Evolutionary conservation across 2,797 vertebrate genomes (phyloP), one percentile per base, ranked within the genome.

Genomic region (Premnoplex brunnescens): DNA sequence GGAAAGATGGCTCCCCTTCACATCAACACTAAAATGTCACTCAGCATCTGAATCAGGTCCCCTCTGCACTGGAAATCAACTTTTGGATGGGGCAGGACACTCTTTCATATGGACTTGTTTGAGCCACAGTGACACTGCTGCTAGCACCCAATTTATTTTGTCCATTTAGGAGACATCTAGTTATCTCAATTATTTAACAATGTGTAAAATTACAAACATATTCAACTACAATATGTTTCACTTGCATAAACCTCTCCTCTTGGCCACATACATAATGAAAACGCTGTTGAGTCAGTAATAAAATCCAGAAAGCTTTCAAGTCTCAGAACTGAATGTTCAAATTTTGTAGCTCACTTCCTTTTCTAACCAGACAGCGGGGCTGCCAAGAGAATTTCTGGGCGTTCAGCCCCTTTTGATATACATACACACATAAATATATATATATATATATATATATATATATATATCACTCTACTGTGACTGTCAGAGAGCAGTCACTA

Each of bases 261-360:
- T 98, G 94, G 97, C 97, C 97, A 96, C 96, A 97, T 98, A 82
- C 96, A 98, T 98, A 98, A 98, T 98, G 97, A 98, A 98, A 98
- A 97, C 97, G 97, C 96, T 98, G 97, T 98, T 98, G 97, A 98
- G 97, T 97, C 97, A 97, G 98, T 98, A 97, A 97, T 98, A 98
- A 98, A 97, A 97, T 95, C 97, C 96, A 97, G 97, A 97, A 93
- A 96, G 94, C 94, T 97, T 97, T 97, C 95, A 97, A 81, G 94
- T 96, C 96, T 98, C 95, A 98, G 98, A 98, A 98, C 98, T 98
- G 97, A 98, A 98, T 98, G 98, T 98, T 97, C 98, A 98, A 98
- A 96, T 97, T 97, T 95, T 96, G 96, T 97, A 97, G 97, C 97
- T 98, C 93, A 97, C 97, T 98, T 98, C 97, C 97, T 98, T 95